Percentiles rank a stretch among this genome's conserved stretches.
phyloP scores from a whole-genome alignment of 2,888 invertebrate genomes.

The Boloria euphrosyne region DNA sequence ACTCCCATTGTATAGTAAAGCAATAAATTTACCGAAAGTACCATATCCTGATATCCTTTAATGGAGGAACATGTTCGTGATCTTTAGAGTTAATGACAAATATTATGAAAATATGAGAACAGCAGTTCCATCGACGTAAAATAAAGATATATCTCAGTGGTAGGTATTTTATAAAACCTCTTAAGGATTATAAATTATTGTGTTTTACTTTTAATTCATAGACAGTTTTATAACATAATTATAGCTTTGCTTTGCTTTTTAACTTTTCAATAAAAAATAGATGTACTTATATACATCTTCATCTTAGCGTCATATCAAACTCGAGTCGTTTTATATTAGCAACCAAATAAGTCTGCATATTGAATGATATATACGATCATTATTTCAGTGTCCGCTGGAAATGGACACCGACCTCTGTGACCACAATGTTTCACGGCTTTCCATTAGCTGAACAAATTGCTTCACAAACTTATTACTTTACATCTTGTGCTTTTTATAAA shows the following conservation, averaged over 20 bases:
- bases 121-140: conserved; percentile 4
- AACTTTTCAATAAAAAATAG: not conserved
- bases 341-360: conserved; percentile 40
- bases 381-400: conserved; percentile 56
- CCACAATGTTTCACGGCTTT: conserved; percentile 59
- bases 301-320: not conserved
- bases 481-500: conserved; percentile 27
- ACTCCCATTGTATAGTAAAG: conserved; percentile 18
- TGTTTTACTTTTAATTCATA: too few species aligned
- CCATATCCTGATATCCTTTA: conserved; percentile 13
- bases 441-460: conserved; percentile 69
- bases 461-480: conserved; percentile 50
- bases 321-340: conserved; percentile 28
- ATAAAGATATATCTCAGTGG: not conserved
- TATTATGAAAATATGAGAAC: conserved; percentile 21
- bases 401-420: conserved; percentile 59
- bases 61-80: conserved; percentile 17
- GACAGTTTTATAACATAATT: too few species aligned
- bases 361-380: conserved; percentile 53
- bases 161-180: too few species aligned
- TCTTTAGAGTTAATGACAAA: conserved; percentile 21
- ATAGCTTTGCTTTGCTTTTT: too few species aligned
- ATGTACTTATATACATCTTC: not conserved
- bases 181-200: too few species aligned
- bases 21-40: conserved; percentile 20